Base-by-base conservation (phyloP, 2,113 vertebrate genomes). In the Montifringilla adamsi region DNA sequence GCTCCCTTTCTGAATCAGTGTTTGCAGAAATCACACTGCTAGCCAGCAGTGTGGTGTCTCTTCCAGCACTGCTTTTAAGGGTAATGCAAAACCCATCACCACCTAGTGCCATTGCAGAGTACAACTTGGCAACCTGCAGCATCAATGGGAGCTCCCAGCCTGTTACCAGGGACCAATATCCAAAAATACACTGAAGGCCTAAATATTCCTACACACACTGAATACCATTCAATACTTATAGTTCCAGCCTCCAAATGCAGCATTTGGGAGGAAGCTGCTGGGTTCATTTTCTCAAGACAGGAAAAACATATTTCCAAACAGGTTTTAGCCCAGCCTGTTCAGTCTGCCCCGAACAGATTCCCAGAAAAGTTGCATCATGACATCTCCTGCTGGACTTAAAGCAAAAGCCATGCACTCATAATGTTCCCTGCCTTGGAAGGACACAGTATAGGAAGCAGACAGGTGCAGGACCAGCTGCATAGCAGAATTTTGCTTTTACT, bases 31-130 rank as follows among this genome's bases (percentile, higher is more conserved):
- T 46, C 18, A 31, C 2, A 3, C 28, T 52, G 35, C n/a, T 62
- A 66, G 88, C 85, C 87, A 93, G 75, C 37, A 84, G 69, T 9
- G 23, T 20, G 18, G 31, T 52, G 62, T 80, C 70, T 49, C 75
- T 94, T 69, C 74, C 47, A 93, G 82, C 49, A 73, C 49, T 23
- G 56, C 55, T 79, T 82, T 39, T 49, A 62, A 87, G 43, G 5
- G 37, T 76, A 83, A 92, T 86, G 92, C 63, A 90, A 94, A 96
- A 92, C 76, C 46, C 85, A 83, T 80, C 82, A 53, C n/a, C 69
- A 56, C n/a, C 47, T 41, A 43, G 56, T 39, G 74, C 66, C 77
- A 84, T 13, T 7, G 7, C 37, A 92, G 63, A 88, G 23, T 13
- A 28, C 63, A 41, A 8, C 83, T 92, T 96, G 90, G 92, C 85